phyloP scores from a whole-genome alignment of 2,888 invertebrate genomes.

The Epistrophella euchroma region DNA sequence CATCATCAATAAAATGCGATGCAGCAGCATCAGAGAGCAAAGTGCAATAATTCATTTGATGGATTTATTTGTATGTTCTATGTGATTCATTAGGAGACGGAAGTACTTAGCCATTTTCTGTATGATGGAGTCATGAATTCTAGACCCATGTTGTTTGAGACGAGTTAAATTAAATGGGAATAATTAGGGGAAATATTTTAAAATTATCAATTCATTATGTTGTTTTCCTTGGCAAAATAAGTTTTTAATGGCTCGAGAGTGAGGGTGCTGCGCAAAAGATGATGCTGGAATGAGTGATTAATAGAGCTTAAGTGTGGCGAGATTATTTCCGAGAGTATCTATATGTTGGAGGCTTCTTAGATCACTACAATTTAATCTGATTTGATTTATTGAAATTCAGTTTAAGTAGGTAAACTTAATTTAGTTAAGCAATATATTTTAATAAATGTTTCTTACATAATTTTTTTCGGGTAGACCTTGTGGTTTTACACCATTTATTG shows the following conservation, averaged over 20 bases:
- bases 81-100: slow-evolving; percentile 73
- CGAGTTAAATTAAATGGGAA: slow-evolving; percentile 42
- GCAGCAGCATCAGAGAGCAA: slow-evolving; percentile 39
- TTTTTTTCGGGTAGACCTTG: not conserved
- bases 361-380: slow-evolving; percentile 3
- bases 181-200: slow-evolving; percentile 55
- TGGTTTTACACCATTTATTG: not conserved
- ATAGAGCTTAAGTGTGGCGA: slow-evolving; percentile 15
- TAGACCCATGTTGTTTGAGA: slow-evolving; percentile 48
- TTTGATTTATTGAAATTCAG: slow-evolving; percentile 10
- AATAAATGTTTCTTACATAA: not conserved
- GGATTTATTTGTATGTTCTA: slow-evolving; percentile 73
- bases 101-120: slow-evolving; percentile 68
- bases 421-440: not conserved
- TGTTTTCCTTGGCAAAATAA: slow-evolving; percentile 39
- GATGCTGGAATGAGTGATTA: slow-evolving; percentile 18
- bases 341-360: not conserved
- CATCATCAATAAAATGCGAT: not conserved
- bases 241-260: slow-evolving; percentile 36
- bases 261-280: slow-evolving; percentile 15
- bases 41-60: slow-evolving; percentile 67
- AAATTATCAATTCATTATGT: slow-evolving; percentile 48
- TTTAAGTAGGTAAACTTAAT: not conserved
- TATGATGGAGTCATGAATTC: slow-evolving; percentile 52
- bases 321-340: slow-evolving; percentile 12